phyloP scores from a whole-genome alignment of 2,113 vertebrate genomes.

The Tauraco erythrolophus region DNA sequence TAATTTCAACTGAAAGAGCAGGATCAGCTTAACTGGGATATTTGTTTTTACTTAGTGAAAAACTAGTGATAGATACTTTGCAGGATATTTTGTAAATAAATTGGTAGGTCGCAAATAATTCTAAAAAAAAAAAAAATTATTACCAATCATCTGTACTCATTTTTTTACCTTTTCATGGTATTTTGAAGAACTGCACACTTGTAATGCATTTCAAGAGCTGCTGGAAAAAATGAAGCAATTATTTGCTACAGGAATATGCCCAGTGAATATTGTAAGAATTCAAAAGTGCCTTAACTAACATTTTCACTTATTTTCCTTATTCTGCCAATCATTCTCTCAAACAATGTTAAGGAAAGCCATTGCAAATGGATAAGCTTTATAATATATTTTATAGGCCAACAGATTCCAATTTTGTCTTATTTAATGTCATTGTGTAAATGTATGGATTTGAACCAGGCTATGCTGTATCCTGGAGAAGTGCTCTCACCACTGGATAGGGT shows the following conservation, averaged over 20 bases:
- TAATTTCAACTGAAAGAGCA: not conserved
- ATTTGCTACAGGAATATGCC: not conserved
- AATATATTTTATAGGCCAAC: not conserved
- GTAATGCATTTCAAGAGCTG: not conserved
- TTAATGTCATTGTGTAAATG: not conserved
- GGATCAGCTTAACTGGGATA: not conserved
- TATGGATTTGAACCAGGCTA: not conserved
- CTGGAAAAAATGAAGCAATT: not conserved
- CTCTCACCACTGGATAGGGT: not conserved
- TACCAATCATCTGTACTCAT: not conserved
- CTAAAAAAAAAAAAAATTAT: not conserved
- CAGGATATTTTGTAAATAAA: not conserved
- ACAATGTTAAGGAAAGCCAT: not conserved
- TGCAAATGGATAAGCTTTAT: not conserved
- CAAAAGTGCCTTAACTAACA: not conserved
- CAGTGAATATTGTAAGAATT: not conserved
- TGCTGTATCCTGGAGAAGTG: not conserved
- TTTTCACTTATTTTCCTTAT: not conserved
- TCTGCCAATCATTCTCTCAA: not conserved
- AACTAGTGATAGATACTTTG: not conserved
- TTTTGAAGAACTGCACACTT: not conserved
- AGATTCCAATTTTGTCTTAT: not conserved
- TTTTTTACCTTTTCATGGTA: not conserved
- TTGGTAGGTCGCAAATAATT: not conserved
- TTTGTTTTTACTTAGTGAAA: not conserved